Evolutionary conservation across 2,888 invertebrate species (phyloP).

Genomic region (Enchytraeus crypticus): DNA sequence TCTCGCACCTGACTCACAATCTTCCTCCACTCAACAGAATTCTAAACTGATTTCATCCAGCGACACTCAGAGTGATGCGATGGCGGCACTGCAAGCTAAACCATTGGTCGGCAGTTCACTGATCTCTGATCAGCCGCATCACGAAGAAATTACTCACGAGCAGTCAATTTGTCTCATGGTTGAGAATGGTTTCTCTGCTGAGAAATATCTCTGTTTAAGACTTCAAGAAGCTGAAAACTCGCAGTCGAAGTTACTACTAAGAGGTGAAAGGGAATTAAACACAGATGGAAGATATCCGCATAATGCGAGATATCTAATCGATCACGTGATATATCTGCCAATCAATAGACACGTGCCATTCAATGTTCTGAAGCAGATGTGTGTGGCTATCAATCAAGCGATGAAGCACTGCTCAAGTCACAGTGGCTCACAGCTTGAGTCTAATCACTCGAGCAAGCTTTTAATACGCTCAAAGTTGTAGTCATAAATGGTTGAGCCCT

Average conservation of each 20-base stretch:
- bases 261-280: too few relatives aligned
- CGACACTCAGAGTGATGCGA: too few relatives aligned
- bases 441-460: neutral
- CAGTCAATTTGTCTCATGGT: too few relatives aligned
- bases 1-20: neutral
- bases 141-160: too few relatives aligned
- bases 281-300: too few relatives aligned
- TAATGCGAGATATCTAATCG: slow-evolving; percentile 45
- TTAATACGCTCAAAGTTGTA: neutral
- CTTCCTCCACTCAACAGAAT: neutral
- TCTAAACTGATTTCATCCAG: too few relatives aligned
- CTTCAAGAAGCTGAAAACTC: too few relatives aligned
- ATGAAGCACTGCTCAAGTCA: neutral
- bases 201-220: neutral
- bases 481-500: neutral
- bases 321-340: slow-evolving; percentile 48
- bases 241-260: too few relatives aligned
- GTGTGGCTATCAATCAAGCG: slow-evolving; percentile 29
- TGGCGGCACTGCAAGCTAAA: too few relatives aligned
- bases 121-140: too few relatives aligned
- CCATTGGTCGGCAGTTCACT: too few relatives aligned
- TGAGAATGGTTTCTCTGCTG: too few relatives aligned
- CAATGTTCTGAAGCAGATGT: slow-evolving; percentile 38
- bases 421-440: neutral
- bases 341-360: slow-evolving; percentile 46